Base-by-base conservation (phyloP, 2,888 invertebrate species). In the Lysandra bellargus region DNA sequence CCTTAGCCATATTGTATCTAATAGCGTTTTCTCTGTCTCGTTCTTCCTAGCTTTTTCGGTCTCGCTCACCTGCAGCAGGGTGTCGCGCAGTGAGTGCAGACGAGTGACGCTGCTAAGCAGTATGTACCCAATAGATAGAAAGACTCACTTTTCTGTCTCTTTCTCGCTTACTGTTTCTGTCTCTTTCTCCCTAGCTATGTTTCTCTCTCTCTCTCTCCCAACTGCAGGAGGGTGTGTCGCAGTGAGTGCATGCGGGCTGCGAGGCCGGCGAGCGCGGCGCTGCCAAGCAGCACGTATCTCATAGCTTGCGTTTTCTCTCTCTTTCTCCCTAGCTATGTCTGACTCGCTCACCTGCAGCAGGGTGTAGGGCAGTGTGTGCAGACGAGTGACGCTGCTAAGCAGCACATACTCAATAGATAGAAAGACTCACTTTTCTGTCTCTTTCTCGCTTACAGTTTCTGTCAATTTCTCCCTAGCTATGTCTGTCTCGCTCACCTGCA, bases 201-300 rank as follows among this genome's bases (percentile, higher is more conserved):
- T 0, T 23, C 57, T 37, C 9, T 40, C 23, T 23, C 57, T 37
- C 9, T 40, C 17, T n/a, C 60, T 6, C 81, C 84, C 90, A 98
- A 98, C 95, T 97, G 97, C 79, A 99, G 93, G 81, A 98, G 96
- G 81, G 98, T 95, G 89, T 99, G 99, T 80, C 98, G 96, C 79
- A 98, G 95, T 85, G 97, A 97, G 73, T 98, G 95, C 84, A 98
- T 95, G 82, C 97, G 96, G 78, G 98, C 96, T 83, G 97, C 96
- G 83, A 98, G 96, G 86, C 98, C 98, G 82, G 97, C 96, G 77
- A 98, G 96, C 85, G 97, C 96, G 0, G 97, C 96, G 83, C 98
- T 96, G 86, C 98, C 98, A 44, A 44, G 44, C 44, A 44, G 44
- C 44, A 7, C 44, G 44, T 9, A 44, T 44, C 44, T 9, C 44